Base-by-base conservation (phyloP, 2,888 invertebrate genomes). In the Ichneumon xanthorius region DNA sequence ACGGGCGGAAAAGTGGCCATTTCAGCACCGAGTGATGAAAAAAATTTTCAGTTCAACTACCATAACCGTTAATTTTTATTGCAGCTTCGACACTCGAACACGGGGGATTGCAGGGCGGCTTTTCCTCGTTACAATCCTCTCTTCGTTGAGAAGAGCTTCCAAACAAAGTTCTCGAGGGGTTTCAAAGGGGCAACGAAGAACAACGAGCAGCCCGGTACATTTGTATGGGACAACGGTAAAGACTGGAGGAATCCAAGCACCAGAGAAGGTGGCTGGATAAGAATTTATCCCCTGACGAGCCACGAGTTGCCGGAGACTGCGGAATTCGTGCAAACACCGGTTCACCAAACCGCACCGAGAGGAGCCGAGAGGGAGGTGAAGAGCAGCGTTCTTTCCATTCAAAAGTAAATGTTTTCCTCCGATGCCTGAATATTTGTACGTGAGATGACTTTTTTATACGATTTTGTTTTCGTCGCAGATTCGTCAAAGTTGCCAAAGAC, bases 251-350 rank as follows among this genome's bases (percentile, higher is more conserved):
- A 95, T 55, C 95, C 96, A 0, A 95, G 95, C 6, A 94, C 95
- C 0, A 94, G 95, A 19, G 96, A 97, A 85, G 98, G 98, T 0
- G 96, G 96, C 58, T 98, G 97, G 97, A 95, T 96, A 63, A 94
- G 97, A 87, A 96, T 97, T 82, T 97, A 96, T 94, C 98, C 98
- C 0, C 93, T 96, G 79, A 90, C 93, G 88, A 80, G 83, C 73
- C 75, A 79, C 16, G 86, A 88, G 50, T 72, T 80, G 14, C 33
- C 86, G 37, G 90, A 91, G 81, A 91, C 87, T 26, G 77, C 87
- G 53, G 89, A 88, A 77, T 85, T 88, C 71, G 92, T 55, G 90
- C 93, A 91, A 76, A 88, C 88, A 91, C 92, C 79, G 26, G 26
- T 78, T 55, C 75, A 68, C 72, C 89, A 87, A 77, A 93, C 92